Percentiles rank a stretch among this genome's conserved stretches.
These are phyloP conservation scores for Falco peregrinus DNA, from an alignment of 2,797 vertebrate genomes.

Conservation along the genomic window DNA sequence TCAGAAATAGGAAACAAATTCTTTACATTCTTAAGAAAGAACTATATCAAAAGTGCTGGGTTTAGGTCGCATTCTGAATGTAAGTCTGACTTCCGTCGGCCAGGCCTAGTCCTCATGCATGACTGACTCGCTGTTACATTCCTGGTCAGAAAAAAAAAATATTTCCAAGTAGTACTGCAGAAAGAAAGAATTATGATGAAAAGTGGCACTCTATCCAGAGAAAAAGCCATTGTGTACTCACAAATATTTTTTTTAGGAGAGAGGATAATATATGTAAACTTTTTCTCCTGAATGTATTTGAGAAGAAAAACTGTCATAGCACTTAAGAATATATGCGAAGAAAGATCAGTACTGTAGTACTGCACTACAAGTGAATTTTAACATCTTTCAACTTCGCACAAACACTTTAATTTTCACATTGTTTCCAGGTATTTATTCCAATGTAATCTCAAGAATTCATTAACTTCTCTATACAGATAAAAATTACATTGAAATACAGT, in stretches of 20 bases:
- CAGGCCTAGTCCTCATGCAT: not conserved
- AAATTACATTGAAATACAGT: not conserved
- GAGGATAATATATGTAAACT: not conserved
- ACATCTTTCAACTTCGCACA: not conserved
- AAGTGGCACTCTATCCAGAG: not conserved
- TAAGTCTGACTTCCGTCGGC: not conserved
- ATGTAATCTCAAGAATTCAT: not conserved
- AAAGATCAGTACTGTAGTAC: not conserved
- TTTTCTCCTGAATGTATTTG: not conserved
- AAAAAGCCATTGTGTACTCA: not conserved
- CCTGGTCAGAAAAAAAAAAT: not conserved
- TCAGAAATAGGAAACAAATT: not conserved
- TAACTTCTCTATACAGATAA: not conserved
- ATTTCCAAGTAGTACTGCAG: not conserved
- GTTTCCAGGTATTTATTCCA: not conserved
- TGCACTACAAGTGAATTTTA: not conserved
- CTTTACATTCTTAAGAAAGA: not conserved
- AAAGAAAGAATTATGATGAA: not conserved
- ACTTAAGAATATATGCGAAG: not conserved
- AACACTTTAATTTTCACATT: not conserved
- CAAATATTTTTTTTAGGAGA: not conserved
- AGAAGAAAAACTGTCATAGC: not conserved
- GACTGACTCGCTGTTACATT: not conserved
- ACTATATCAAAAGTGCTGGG: rapidly evolving
- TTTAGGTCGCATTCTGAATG: not conserved